Evolutionary conservation across 2,797 vertebrate genomes (phyloP), one percentile per base, ranked within the genome.

Genomic region (Ctenochaetus hawaiiensis): DNA sequence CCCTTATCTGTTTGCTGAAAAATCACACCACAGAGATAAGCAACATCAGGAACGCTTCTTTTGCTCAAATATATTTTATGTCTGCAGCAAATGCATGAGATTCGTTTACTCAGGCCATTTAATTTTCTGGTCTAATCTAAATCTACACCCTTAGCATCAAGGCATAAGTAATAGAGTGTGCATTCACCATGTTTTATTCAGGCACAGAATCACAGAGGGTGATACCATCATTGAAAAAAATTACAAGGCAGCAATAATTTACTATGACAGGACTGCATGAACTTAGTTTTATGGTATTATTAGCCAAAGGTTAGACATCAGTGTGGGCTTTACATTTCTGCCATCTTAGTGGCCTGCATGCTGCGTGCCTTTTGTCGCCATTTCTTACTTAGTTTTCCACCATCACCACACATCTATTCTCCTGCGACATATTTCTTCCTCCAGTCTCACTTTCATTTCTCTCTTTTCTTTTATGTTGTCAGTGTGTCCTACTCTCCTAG

Each of bases 1-100:
- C 62, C 48, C 66, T 87, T 90, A 89, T 91, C 88, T 75, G 30
- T 60, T 88, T 67, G 52, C 63, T 76, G 66, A 86, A 83, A 60
- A 85, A 83, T 77, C 73, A 71, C 75, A 85, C 69, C 77, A 62
- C 39, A 52, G 60, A 80, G 82, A 91, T 91, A 86, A 81, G 65
- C 71, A 64, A 75, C 26, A 75, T 78, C 9, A 64, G 66, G 20
- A 84, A 73, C 67, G 52, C 47, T 59, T n/a, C 56, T 78, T 85
- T 75, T 69, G 63, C 72, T n/a, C 30, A 44, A 41, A 45, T 61
- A 68, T 61, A 66, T 58, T 58, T 59, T 41, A 54, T 64, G 22
- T 60, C 52, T 61, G 20, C 17, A 30, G 76, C 23, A 79, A 83
- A 84, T 64, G 41, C 81, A 75, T 14, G 43, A 67, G 45, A 81